These are phyloP conservation scores for Drosophila recens DNA, from an alignment of 2,888 invertebrate genomes.

Conservation along the genomic window DNA sequence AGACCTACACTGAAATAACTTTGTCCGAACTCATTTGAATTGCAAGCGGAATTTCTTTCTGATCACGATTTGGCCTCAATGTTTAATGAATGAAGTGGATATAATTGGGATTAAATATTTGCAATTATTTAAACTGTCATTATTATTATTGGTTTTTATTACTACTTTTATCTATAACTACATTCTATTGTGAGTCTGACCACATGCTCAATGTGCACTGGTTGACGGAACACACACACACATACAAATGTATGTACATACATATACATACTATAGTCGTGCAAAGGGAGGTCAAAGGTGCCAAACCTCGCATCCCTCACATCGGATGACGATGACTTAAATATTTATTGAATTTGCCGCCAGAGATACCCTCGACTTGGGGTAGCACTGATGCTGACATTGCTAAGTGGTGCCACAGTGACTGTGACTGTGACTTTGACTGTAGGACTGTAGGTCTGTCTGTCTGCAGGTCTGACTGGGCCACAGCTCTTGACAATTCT, in stretches of 20 bases:
- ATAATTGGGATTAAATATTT: not conserved
- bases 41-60: too few species aligned
- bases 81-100: too few species aligned
- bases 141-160: not conserved
- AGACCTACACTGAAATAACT: too few species aligned
- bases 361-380: conserved; percentile 22
- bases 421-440: not conserved
- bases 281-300: conserved; percentile 29
- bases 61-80: too few species aligned
- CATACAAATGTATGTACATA: not conserved
- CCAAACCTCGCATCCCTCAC: conserved; percentile 23
- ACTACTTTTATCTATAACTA: not conserved
- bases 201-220: not conserved
- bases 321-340: conserved; percentile 50
- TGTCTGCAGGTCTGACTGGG: not conserved
- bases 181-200: not conserved
- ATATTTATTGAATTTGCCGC: conserved; percentile 69
- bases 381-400: conserved; percentile 25
- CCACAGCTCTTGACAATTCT: conserved; percentile 12
- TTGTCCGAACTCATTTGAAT: too few species aligned
- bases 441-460: not conserved
- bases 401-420: conserved; percentile 38
- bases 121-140: not conserved
- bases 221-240: not conserved
- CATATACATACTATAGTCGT: not conserved